Evolutionary conservation across 2,888 invertebrate species (phyloP), one percentile per base, ranked within the genome.

Genomic region (Sisyra nigra): DNA sequence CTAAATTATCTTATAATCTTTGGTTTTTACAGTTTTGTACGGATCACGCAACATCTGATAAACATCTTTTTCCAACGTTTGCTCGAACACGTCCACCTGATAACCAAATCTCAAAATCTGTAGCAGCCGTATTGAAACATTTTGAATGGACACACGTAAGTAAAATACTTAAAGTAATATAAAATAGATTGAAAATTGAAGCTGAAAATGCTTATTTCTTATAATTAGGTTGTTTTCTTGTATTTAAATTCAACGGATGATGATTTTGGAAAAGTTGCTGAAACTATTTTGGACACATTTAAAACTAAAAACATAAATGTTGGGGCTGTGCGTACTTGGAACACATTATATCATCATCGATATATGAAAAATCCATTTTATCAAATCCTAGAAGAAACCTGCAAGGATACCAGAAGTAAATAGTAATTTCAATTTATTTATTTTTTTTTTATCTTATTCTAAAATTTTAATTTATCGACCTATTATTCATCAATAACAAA

Each of bases 81-180:
- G 88, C 87, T 0, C 71, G 93, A 50, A 92, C 92, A 0, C 73
- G 87, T 35, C 93, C 93, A 0, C 92, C 92, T 1, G 91, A 89
- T 60, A 88, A 86, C 42, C 91, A 92, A 65, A 91, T 93, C 50
- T 89, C 91, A 5, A 87, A 88, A 60, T 89, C 91, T 2, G 87
- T 93, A 5, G 84, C 87, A 44, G 81, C 91, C 4, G 76, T 91
- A 38, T 68, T 93, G 47, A 70, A 77, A 50, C 76, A 80, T 45
- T 92, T 86, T 66, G 82, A 86, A 59, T 94, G 93, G 89, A 86
- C 80, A 51, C 83, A 85, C 69, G 86, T 85, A 68, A 74, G 65
- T 55, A 44, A 13, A n/a, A 2, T 37, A 10, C 19, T 19, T 18
- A 7, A 15, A 36, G 3, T 14, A 4, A 37, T 9, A 10, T 37